A percentile compares a stretch with the other conserved stretches of the same genome.
These are phyloP conservation scores for Callimorpha dominula DNA, from an alignment of 2,888 invertebrate genomes.

Conservation along the genomic window DNA sequence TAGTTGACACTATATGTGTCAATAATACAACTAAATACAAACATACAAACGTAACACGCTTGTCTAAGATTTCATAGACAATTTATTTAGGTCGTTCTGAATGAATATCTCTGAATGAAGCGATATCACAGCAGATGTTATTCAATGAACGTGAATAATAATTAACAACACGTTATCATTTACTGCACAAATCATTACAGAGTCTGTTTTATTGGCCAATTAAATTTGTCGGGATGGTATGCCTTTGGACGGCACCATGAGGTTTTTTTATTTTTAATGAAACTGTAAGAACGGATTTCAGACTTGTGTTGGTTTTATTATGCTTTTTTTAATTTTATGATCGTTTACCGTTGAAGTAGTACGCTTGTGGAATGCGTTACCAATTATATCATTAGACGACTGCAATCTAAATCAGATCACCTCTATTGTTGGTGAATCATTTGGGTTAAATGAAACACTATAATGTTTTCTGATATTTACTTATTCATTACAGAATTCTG, in stretches of 20 bases:
- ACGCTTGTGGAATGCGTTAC: too few species aligned
- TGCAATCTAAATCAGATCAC: too few species aligned
- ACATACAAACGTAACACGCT: not conserved
- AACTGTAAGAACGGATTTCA: not conserved
- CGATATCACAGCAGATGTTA: conserved; percentile 61
- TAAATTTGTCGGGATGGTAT: conserved; percentile 63
- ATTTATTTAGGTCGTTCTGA: conserved; percentile 55
- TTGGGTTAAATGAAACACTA: too few species aligned
- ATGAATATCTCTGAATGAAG: conserved; percentile 60
- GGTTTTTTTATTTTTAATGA: not conserved
- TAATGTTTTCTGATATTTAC: too few species aligned
- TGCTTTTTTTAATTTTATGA: too few species aligned
- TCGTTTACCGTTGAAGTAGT: too few species aligned
- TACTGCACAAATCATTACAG: conserved; percentile 70
- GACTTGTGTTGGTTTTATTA: not conserved
- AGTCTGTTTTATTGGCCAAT: conserved; percentile 74
- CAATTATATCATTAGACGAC: too few species aligned
- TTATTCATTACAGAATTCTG: too few species aligned
- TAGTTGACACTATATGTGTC: not conserved
- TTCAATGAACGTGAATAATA: conserved; percentile 79
- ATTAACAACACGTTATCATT: conserved; percentile 69
- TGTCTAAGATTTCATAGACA: conserved; percentile 12
- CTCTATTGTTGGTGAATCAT: too few species aligned
- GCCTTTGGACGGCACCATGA: conserved; percentile 36
- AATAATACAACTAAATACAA: not conserved